Conservation (phyloP, 2,113 vertebrate species). For the Ciconia maguari region DNA sequence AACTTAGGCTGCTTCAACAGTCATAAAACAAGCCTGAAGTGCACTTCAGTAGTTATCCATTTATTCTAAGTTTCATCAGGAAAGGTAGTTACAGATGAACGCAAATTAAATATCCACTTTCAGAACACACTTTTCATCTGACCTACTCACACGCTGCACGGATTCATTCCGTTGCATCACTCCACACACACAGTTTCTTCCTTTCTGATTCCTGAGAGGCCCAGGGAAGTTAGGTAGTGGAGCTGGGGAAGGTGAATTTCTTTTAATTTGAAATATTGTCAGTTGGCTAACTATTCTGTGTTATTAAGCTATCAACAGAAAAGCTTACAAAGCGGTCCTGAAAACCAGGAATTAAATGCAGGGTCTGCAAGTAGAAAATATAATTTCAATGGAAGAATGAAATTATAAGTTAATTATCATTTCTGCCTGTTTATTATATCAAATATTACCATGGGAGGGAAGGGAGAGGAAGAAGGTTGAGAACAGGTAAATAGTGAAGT, state of each 20-base stretch:
- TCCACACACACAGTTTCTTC: not conserved
- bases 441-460: not conserved
- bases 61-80: not conserved
- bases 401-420: not conserved
- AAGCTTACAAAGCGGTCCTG: not conserved
- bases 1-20: not conserved
- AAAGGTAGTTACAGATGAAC: not conserved
- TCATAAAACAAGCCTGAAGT: not conserved
- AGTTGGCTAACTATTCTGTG: not conserved
- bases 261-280: not conserved
- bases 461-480: not conserved
- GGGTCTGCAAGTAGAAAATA: not conserved
- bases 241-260: not conserved
- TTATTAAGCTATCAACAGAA: not conserved
- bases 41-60: not conserved
- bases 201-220: not conserved
- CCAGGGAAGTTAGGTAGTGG: not conserved
- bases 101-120: not conserved
- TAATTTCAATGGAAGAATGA: not conserved
- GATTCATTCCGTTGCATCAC: not conserved
- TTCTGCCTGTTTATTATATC: not conserved
- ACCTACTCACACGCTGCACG: not conserved
- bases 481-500: not conserved
- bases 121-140: not conserved
- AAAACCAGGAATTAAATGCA: not conserved